Evolutionary conservation across 2,113 vertebrate species (phyloP), one percentile per base, ranked within the genome.

Genomic region (Coptodon bakossiorum): DNA sequence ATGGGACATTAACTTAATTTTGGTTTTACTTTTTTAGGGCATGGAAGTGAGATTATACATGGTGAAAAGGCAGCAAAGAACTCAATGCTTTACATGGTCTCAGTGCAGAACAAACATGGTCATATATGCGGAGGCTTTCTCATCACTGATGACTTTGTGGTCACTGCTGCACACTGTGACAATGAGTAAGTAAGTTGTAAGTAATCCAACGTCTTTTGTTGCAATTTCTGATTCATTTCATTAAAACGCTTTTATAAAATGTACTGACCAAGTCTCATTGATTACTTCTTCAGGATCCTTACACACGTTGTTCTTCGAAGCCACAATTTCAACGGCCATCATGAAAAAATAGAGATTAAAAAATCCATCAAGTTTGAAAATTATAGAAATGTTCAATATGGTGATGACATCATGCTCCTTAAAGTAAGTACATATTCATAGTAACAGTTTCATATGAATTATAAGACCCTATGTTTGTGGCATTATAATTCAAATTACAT

Each of bases 351-450:
- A 24, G 0, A 40, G n/a, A 71, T 71, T 71, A 14, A 71, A 71
- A 0, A 40, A 63, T 36, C 16, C 59, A 19, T 63, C 9, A 63
- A 63, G 1, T 36, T 63, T 36, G 31, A 63, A 63, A 63, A 63
- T 36, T 36, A 63, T 63, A 36, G 9, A 0, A 0, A 63, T 36
- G 4, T 63, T n/a, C 0, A 36, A n/a, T 0, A 1, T 36, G 94
- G 93, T 13, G 9, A 76, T 16, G 95, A 96, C 88, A 93, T 96
- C 82, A 94, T 96, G 95, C 91, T 96, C 48, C 88, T 96, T n/a
- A 93, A 93, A 89, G 95, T 96, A 91, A 43, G 71, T 68, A 17
- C 6, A 52, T 13, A 17, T 56, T 52, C 1, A 79, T 17, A 53
- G 24, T 2, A 40, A 71, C n/a, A 71, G 36, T 38, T 71, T 43